A percentile compares a stretch with the other conserved stretches of the same genome.
Conservation (phyloP, 2,797 vertebrate genomes). For the Helicolenus hilgendorfi region DNA sequence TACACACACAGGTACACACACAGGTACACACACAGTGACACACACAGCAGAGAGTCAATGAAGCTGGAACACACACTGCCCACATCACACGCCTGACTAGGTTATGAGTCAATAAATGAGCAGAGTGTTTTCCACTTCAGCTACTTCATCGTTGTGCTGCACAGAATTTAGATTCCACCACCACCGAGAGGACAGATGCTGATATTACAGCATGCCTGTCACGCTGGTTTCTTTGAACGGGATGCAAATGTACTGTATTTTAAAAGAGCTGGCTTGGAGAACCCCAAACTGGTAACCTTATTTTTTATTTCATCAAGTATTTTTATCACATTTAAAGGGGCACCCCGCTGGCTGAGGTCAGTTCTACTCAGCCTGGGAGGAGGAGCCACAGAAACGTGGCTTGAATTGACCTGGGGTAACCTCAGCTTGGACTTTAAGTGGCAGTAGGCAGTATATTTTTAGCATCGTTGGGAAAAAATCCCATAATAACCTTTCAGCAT, state of each 20-base stretch:
- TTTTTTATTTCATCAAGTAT: background rate
- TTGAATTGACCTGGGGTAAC: background rate
- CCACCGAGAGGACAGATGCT: slow-evolving; percentile 62
- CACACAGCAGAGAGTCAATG: slow-evolving; percentile 4
- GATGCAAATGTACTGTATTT: background rate
- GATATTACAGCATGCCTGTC: slow-evolving; percentile 17
- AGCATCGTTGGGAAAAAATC: too few species aligned
- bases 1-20: slow-evolving; percentile 16
- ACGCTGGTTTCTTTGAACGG: background rate
- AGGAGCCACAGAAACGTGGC: background rate
- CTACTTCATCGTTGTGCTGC: background rate
- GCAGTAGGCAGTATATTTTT: too few species aligned
- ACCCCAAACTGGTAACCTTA: background rate
- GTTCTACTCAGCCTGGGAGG: background rate
- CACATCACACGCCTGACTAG: background rate
- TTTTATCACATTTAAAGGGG: background rate
- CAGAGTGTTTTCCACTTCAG: background rate
- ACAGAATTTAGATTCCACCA: slow-evolving; percentile 33
- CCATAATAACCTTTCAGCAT: too few species aligned
- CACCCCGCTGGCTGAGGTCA: background rate
- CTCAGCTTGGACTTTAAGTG: background rate
- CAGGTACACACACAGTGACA: slow-evolving; percentile 9
- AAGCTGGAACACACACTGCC: background rate
- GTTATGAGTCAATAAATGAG: background rate
- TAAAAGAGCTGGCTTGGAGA: background rate